These are phyloP conservation scores for Bovichtus variegatus DNA, from an alignment of 2,797 vertebrate species.

Conservation along the genomic window DNA sequence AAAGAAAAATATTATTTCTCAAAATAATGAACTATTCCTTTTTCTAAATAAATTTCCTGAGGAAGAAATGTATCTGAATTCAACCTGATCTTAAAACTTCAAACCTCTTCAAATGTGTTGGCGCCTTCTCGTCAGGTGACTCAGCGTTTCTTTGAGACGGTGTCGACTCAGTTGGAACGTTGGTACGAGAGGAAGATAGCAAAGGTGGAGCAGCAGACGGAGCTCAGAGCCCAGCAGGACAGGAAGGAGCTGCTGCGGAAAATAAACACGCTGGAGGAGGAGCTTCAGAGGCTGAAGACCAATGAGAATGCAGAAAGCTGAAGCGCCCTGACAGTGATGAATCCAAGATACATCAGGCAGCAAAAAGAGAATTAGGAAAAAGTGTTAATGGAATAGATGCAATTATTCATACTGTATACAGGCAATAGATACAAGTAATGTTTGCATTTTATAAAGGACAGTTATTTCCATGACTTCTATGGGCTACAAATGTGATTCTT, in stretches of 20 bases:
- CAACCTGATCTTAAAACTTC: background rate
- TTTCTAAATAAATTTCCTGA: background rate
- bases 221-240: constrained; percentile 86
- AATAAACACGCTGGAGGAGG: constrained; percentile 88
- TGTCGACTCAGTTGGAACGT: constrained; percentile 91
- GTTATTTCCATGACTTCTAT: too few relatives aligned
- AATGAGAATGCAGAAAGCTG: constrained; percentile 76
- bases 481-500: too few relatives aligned
- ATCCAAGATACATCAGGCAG: too few relatives aligned
- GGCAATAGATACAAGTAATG: too few relatives aligned
- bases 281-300: constrained; percentile 88
- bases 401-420: too few relatives aligned
- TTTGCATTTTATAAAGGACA: too few relatives aligned
- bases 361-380: too few relatives aligned
- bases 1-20: too few relatives aligned
- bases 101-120: background rate
- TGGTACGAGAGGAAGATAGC: constrained; percentile 93
- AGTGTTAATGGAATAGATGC: too few relatives aligned
- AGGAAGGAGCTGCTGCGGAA: constrained; percentile 86
- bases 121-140: constrained; percentile 72
- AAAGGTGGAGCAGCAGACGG: constrained; percentile 87
- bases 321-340: background rate
- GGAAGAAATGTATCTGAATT: background rate
- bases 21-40: background rate
- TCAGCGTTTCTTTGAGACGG: constrained; percentile 92